phyloP scores from a whole-genome alignment of 1,140 invertebrate species.

The Trigoniulus corallinus region DNA sequence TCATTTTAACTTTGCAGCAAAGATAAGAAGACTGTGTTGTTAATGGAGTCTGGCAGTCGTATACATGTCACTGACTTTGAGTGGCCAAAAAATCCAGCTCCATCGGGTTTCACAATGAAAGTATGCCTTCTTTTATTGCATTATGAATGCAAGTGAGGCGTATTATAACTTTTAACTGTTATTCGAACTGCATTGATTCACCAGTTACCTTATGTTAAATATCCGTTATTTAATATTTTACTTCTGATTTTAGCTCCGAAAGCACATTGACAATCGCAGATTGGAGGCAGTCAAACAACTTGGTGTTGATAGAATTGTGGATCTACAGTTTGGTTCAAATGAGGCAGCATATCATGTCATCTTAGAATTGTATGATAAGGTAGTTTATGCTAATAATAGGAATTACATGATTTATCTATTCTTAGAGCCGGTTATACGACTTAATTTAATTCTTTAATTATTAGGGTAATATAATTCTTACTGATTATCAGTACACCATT shows the following conservation, averaged over 20 bases:
- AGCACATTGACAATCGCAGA: conserved; percentile 92
- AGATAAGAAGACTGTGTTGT: conserved; percentile 60
- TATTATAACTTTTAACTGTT: too few relatives aligned
- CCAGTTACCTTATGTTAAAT: too few relatives aligned
- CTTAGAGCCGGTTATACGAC: neutral
- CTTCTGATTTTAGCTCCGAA: conserved; percentile 53
- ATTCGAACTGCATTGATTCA: too few relatives aligned
- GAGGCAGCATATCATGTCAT: conserved; percentile 93
- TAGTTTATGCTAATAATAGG: conserved; percentile 15
- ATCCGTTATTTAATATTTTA: neutral
- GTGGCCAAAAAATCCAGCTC: conserved; percentile 93
- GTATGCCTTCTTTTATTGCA: too few relatives aligned
- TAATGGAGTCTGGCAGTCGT: conserved; percentile 86
- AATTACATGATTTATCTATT: neutral
- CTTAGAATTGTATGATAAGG: conserved; percentile 84
- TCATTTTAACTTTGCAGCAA: conserved; percentile 21
- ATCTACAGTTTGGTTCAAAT: conserved; percentile 84
- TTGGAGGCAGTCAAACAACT: conserved; percentile 71
- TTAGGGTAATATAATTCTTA: conserved; percentile 82
- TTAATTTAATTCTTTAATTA: conserved; percentile 5
- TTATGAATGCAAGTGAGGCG: too few relatives aligned
- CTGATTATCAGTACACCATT: conserved; percentile 80
- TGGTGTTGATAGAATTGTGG: conserved; percentile 72
- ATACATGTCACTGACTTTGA: conserved; percentile 91
- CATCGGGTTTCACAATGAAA: conserved; percentile 97